phyloP scores from a whole-genome alignment of 2,797 vertebrate species.

The Megaceryle alcyon region DNA sequence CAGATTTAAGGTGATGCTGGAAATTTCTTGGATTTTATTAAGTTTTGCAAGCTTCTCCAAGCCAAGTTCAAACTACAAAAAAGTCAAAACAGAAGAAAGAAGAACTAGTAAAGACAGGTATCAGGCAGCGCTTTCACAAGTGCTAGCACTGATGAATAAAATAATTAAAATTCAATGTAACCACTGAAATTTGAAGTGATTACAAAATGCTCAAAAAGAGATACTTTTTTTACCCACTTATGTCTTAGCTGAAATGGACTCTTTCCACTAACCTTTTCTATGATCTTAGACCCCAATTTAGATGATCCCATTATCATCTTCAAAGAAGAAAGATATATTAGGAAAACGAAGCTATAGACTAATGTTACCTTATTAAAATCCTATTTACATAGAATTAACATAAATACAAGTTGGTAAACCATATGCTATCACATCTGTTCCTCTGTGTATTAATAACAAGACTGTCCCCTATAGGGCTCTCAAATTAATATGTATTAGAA shows the following conservation, averaged over 20 bases:
- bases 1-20: neutral
- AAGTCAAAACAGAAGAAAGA: neutral
- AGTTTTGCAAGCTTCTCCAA: neutral
- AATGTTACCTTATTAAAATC: constrained; percentile 83
- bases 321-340: constrained; percentile 66
- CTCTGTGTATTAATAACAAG: constrained; percentile 80
- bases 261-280: neutral
- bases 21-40: neutral
- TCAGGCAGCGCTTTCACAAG: neutral
- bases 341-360: constrained; percentile 76
- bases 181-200: neutral
- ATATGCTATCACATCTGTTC: constrained; percentile 83
- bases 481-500: constrained; percentile 79
- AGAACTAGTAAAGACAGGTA: neutral
- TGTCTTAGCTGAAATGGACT: neutral
- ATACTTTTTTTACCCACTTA: accelerated
- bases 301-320: constrained; percentile 31
- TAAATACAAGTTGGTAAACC: constrained; percentile 83
- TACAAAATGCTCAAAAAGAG: neutral
- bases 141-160: neutral
- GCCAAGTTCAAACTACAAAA: neutral
- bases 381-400: constrained; percentile 85
- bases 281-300: neutral
- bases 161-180: neutral
- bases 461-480: constrained; percentile 78